Base-by-base conservation (phyloP, 1,140 invertebrate species). In the Drosophila guanche region DNA sequence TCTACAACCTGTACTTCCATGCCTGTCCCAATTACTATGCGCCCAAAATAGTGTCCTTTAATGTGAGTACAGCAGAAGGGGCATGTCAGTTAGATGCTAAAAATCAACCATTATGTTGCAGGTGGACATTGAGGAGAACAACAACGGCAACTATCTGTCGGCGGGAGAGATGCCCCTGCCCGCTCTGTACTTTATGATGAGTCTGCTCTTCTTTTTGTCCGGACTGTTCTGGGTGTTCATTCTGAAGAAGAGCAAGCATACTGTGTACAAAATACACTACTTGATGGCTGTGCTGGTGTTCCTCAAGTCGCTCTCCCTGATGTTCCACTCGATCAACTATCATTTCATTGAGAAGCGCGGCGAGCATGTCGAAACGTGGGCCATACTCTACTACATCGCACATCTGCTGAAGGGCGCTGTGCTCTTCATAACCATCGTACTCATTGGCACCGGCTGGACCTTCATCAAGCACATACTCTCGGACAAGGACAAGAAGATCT, bases 391-490 rank as follows among this genome's bases (percentile, higher is more conserved):
- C 91, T 99, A 99, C 77, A 96, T 99, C 46, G 98, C 97, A 12
- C 98, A 99, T 94, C 93, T 99, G 94, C 93, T 98, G 42, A 97
- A 98, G 93, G 98, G 98, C 41, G 97, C 98, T 0, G 94, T 99
- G 16, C 92, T 99, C 41, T 99, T 99, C 90, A 97, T 99, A 42
- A 99, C 98, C 0, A 97, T 99, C 75, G 95, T 99, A 7, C 93
- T 99, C 7, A 97, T 99, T 73, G 99, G 99, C 37, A 98, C 98
- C 29, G 99, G 99, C 1, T 99, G 98, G 97, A 98, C 98, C 25
- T 99, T 99, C 90, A 98, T 99, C 53, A 99, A 99, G 91, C 97
- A 99, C 85, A 97, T 99, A 70, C 92, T 99, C 3, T 97, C 97
- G 5, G 97, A 99, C 71, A 95, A 97, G 71, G 99, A 99, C 83